Evolutionary conservation across 2,888 invertebrate species (phyloP).

Genomic region (Leucophora obtusa): DNA sequence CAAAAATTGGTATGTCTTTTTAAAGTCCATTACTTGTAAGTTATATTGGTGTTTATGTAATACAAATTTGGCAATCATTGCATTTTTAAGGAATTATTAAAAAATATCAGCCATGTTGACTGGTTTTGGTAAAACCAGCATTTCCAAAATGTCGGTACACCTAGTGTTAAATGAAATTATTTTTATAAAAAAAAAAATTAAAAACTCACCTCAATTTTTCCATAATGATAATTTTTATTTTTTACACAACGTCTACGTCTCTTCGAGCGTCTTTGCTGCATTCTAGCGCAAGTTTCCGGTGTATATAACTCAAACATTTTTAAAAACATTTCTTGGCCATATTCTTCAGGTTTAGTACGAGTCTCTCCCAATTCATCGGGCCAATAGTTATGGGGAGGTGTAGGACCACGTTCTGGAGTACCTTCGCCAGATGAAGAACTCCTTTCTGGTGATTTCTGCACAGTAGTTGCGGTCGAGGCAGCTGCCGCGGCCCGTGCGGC

Average conservation of each 20-base stretch:
- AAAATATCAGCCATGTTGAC: too few relatives aligned
- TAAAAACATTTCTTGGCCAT: slow-evolving; percentile 75
- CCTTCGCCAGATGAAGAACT: slow-evolving; percentile 71
- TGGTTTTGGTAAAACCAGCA: too few relatives aligned
- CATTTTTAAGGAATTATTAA: too few relatives aligned
- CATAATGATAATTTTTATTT: slow-evolving; percentile 77
- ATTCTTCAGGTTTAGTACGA: slow-evolving; percentile 68
- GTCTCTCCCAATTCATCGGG: slow-evolving; percentile 67
- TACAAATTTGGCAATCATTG: too few relatives aligned
- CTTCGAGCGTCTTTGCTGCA: slow-evolving; percentile 76
- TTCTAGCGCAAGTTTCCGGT: slow-evolving; percentile 70
- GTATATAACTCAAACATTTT: slow-evolving; percentile 74
- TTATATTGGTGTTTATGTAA: too few relatives aligned
- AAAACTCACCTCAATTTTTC: slow-evolving; percentile 72
- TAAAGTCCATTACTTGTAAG: too few relatives aligned
- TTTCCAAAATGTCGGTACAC: too few relatives aligned
- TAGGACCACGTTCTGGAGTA: slow-evolving; percentile 66
- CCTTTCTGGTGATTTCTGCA: slow-evolving; percentile 45
- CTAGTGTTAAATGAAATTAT: too few relatives aligned
- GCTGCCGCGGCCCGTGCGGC: slow-evolving; percentile 27
- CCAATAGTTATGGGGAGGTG: slow-evolving; percentile 67
- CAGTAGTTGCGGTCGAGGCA: slow-evolving; percentile 23
- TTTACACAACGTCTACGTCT: slow-evolving; percentile 76
- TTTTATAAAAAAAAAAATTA: too few relatives aligned
- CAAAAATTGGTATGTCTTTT: too few relatives aligned